Evolutionary conservation across 2,888 invertebrate species (phyloP).

Genomic region (Tiliacea citrago): DNA sequence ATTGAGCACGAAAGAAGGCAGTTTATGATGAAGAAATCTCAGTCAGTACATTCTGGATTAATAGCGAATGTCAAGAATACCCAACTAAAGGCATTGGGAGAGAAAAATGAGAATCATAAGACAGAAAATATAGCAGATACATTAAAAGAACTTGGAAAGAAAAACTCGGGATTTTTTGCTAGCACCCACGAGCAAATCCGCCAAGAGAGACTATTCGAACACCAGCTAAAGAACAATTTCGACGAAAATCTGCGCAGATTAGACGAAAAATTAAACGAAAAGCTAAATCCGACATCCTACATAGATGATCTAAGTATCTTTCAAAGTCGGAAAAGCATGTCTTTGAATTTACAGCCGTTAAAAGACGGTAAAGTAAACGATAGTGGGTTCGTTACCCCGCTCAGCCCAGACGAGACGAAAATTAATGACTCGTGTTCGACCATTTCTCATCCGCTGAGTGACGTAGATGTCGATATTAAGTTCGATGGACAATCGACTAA

Average conservation of each 20-base stretch:
- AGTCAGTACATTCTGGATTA: conserved; percentile 86
- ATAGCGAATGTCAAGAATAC: conserved; percentile 78
- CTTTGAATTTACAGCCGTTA: conserved; percentile 81
- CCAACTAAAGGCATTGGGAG: conserved; percentile 89
- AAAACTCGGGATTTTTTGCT: conserved; percentile 91
- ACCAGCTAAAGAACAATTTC: conserved; percentile 87
- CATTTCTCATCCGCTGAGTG: conserved; percentile 93
- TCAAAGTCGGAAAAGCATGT: conserved; percentile 82
- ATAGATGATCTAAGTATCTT: conserved; percentile 81
- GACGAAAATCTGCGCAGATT: conserved; percentile 84
- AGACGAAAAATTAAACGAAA: conserved; percentile 82
- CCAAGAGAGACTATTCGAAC: conserved; percentile 90
- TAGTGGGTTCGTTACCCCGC: conserved; percentile 92
- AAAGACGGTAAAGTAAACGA: conserved; percentile 80
- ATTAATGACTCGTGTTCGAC: conserved; percentile 82
- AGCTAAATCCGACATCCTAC: conserved; percentile 75
- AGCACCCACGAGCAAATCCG: conserved; percentile 93
- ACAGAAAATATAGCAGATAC: conserved; percentile 78
- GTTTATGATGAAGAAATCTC: conserved; percentile 86
- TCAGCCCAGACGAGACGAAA: conserved; percentile 88
- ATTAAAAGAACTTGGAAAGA: conserved; percentile 78
- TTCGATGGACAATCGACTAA: conserved; percentile 95
- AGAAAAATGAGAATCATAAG: conserved; percentile 70
- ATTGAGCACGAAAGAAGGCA: conserved; percentile 76
- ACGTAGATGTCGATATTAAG: conserved; percentile 95